Base-by-base conservation (phyloP, 2,888 invertebrate genomes). In the Rhagium mordax region DNA sequence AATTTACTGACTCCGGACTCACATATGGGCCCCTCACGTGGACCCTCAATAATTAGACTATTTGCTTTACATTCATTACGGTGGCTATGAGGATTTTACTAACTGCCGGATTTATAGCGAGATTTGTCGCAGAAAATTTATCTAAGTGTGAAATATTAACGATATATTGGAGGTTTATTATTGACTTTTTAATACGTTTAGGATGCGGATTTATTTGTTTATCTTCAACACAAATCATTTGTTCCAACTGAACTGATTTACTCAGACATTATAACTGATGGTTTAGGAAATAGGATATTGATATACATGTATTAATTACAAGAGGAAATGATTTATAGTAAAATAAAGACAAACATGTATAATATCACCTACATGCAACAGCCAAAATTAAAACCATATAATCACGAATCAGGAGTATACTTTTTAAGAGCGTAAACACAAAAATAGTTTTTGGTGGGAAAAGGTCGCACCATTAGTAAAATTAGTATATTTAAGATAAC, bases 21-120 rank as follows among this genome's bases (percentile, higher is more conserved):
- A 83, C 86, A 87, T 83, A 86, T 86, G 86, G 84, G 85, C 82
- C 83, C 84, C 83, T 78, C 84, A 85, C 85, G 85, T 84, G 85
- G 83, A 82, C 83, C 84, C 85, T 85, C 87, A 85, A 86, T n/a
- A n/a, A n/a, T 87, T 87, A 87, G 87, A 87, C 86, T 86, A 86
- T 87, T 87, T 86, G 87, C 86, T 85, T 86, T 86, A 83, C 86
- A 86, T 86, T 86, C 85, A 85, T 86, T 86, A 85, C 83, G 79
- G 81, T 79, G 82, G 61, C 82, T 83, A 84, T 83, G 85, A 85
- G 87, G 87, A 87, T 87, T 87, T 87, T 86, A 86, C 86, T 85
- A 86, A 87, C 87, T 86, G 86, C 83, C 84, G 82, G 84, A 87
- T 87, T 87, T 87, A 87, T 87, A 83, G 85, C 83, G 78, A 86